Percentiles rank a stretch among this genome's conserved stretches.
Conservation (phyloP, 2,797 vertebrate genomes). For the Tauraco hartlaubi region DNA sequence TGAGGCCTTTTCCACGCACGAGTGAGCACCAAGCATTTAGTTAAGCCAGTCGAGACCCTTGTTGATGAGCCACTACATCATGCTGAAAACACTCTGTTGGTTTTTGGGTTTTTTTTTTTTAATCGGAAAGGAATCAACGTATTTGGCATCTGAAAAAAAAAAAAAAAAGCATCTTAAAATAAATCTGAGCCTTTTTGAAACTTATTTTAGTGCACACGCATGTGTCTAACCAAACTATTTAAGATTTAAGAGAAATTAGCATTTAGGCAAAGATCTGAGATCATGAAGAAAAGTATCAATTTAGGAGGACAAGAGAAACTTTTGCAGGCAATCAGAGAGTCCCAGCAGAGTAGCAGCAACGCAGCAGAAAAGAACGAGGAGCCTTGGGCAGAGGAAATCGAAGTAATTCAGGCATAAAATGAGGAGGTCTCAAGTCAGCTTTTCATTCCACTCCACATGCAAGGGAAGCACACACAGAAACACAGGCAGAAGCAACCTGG, state of each 20-base stretch:
- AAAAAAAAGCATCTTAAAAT: neutral
- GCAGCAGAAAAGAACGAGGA: neutral
- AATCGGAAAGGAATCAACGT: neutral
- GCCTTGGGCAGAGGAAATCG: slow-evolving; percentile 10
- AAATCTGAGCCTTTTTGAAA: neutral
- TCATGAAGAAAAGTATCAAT: neutral
- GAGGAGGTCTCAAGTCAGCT: slow-evolving; percentile 7
- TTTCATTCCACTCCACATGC: neutral
- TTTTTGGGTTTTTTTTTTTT: neutral
- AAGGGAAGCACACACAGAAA: neutral
- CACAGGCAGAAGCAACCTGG: neutral
- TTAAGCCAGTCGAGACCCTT: neutral
- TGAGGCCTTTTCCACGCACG: neutral
- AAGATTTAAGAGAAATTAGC: neutral
- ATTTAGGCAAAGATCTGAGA: neutral
- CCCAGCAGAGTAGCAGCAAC: neutral
- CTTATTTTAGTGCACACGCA: accelerated
- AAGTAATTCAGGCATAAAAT: slow-evolving; percentile 39
- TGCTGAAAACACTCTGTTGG: neutral
- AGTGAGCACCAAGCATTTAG: neutral
- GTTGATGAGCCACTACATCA: neutral
- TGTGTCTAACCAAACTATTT: neutral
- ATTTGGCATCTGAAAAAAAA: neutral
- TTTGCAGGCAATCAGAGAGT: neutral
- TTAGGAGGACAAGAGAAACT: neutral